phyloP scores from a whole-genome alignment of 2,797 vertebrate species.

The Psittacula derbiana region DNA sequence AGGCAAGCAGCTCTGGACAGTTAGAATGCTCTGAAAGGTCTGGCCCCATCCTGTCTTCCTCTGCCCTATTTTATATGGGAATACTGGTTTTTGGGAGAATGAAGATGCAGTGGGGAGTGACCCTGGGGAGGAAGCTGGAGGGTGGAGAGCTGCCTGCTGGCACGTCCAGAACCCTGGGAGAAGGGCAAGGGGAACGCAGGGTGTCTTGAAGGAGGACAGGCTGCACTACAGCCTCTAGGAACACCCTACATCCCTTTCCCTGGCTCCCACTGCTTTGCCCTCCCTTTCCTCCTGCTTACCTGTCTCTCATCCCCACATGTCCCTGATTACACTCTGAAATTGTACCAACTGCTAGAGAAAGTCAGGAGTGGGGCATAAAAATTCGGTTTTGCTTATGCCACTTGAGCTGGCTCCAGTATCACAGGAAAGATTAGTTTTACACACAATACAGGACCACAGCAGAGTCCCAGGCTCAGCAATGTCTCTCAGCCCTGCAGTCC shows the following conservation, averaged over 20 bases:
- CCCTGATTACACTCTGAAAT: not conserved
- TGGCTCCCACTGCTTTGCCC: not conserved
- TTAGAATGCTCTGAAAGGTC: not conserved
- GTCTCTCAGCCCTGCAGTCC: not conserved
- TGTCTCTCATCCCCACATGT: accelerated
- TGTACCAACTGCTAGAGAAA: not conserved
- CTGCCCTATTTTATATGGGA: not conserved
- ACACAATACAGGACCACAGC: not conserved
- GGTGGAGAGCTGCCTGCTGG: not conserved
- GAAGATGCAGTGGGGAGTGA: not conserved
- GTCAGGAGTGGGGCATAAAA: not conserved
- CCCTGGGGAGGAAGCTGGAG: not conserved
- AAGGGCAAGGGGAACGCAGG: not conserved
- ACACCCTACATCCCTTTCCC: not conserved
- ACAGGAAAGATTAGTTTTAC: not conserved
- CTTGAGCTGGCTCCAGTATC: not conserved
- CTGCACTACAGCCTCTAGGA: not conserved
- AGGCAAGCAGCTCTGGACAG: not conserved
- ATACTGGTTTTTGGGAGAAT: not conserved
- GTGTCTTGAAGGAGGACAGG: not conserved
- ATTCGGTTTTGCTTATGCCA: not conserved
- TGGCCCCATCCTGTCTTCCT: not conserved
- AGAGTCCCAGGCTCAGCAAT: not conserved
- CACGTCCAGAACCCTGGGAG: not conserved
- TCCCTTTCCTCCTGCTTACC: not conserved